Base-by-base conservation (phyloP, 2,888 invertebrate genomes). In the Neoscelio sp. region DNA sequence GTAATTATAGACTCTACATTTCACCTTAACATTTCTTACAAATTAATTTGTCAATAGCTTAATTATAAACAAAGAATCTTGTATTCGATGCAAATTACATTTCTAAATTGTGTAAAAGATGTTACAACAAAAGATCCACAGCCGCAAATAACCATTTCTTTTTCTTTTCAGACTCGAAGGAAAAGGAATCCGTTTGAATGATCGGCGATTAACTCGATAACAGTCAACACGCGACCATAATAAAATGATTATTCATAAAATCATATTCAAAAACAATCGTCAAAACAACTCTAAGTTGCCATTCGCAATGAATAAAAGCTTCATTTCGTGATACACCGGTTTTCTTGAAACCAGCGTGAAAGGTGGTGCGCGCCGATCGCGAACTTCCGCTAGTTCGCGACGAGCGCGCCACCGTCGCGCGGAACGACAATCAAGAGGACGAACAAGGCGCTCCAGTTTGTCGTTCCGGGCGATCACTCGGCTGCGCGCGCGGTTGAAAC, bases 171-270 rank as follows among this genome's bases (percentile, higher is more conserved):
- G 94, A 94, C 91, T 93, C 94, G 84, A 94, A 94, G 91, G 94
- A 93, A 87, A 94, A 94, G 86, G 93, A 94, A 91, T 94, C 94
- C 71, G 94, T 94, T 92, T 94, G 94, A 94, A 94, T 92, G 80
- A 78, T 26, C 82, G 76, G 74, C 48, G 6, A 13, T 10, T 58
- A 46, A 58, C 7, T 2, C 13, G 48, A 15, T 60, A 62, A 33
- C 65, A 62, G 54, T 40, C 23, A 75, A 46, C 18, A 50, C 40
- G 67, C 78, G 28, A 71, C 17, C 23, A 65, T 23, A 17, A 40
- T 68, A 58, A n/a, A n/a, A 48, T 64, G 65, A 75, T 70, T 75
- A 75, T 71, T 56, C 71, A 60, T 54, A 50, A 67, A 75, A 75
- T 70, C 35, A 70, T 70, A 78, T 60, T 28, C 54, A 67, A 58